Evolutionary conservation across 2,113 vertebrate species (phyloP).

Genomic region (Lipotes vexillifer): DNA sequence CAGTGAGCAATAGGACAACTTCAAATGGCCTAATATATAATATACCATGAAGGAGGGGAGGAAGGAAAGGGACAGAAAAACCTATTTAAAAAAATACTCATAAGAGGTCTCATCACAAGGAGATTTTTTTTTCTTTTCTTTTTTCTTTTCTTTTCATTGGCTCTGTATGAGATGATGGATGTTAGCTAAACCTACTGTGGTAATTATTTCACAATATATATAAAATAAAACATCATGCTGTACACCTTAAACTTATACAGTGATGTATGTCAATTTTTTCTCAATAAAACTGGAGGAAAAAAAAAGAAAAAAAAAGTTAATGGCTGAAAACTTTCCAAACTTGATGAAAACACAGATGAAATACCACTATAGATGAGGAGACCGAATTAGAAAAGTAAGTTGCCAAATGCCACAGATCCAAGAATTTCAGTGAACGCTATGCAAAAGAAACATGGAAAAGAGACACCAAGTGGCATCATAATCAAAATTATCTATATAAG

Average conservation of each 20-base stretch:
- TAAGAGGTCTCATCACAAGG: no score
- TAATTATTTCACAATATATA: no score
- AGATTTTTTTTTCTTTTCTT: no score
- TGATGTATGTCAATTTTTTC: no score
- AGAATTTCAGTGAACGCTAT: background rate
- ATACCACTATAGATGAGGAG: no score
- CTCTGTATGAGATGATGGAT: no score
- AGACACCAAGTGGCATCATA: background rate
- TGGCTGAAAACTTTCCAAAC: background rate
- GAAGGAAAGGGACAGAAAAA: background rate
- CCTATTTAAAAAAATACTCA: background rate
- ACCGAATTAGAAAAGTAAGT: no score
- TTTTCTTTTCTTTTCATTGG: no score
- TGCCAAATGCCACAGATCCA: background rate
- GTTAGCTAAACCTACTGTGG: no score
- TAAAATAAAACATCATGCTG: no score
- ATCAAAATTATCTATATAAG: background rate
- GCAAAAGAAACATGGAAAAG: background rate
- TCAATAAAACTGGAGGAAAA: background rate
- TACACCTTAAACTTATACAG: no score
- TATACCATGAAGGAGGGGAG: background rate
- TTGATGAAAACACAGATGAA: background rate
- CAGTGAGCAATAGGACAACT: background rate
- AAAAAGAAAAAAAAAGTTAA: background rate
- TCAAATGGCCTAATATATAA: background rate